phyloP scores from a whole-genome alignment of 1,140 invertebrate species.

The Drosophila littoralis region DNA sequence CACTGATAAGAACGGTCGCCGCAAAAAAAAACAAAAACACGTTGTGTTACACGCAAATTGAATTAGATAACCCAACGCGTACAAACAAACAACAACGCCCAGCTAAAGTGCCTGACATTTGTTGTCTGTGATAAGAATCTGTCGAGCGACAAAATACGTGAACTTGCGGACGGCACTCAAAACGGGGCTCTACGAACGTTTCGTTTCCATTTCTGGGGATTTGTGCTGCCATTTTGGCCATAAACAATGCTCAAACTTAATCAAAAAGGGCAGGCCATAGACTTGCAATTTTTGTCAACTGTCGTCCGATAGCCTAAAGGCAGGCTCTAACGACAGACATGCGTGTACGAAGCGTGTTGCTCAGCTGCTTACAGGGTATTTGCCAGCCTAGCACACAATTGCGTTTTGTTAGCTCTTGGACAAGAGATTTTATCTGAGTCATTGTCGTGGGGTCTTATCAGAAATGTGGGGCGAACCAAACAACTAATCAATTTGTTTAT shows the following conservation, averaged over 20 bases:
- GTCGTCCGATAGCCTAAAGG: no score
- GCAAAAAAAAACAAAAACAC: conserved; percentile 13
- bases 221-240: conserved; percentile 21
- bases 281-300: no score
- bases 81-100: conserved; percentile 11
- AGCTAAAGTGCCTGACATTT: conserved; percentile 48
- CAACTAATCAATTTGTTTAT: conserved; percentile 35
- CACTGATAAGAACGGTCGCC: conserved; percentile 26
- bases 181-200: neutral
- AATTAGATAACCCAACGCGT: conserved; percentile 66
- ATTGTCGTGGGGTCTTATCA: conserved; percentile 29
- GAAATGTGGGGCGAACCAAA: conserved; percentile 9
- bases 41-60: conserved; percentile 61
- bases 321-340: no score
- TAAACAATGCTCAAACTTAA: conserved; percentile 1
- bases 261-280: neutral
- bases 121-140: conserved; percentile 70
- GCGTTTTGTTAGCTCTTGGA: neutral
- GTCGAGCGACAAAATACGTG: conserved; percentile 59
- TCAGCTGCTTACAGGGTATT: no score
- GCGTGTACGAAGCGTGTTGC: no score
- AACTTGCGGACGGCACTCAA: conserved; percentile 69
- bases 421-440: conserved; percentile 18
- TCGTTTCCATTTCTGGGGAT: conserved; percentile 26
- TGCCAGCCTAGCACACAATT: neutral